Evolutionary conservation across 2,797 vertebrate genomes (phyloP).

Genomic region (Pelochelys cantorii): DNA sequence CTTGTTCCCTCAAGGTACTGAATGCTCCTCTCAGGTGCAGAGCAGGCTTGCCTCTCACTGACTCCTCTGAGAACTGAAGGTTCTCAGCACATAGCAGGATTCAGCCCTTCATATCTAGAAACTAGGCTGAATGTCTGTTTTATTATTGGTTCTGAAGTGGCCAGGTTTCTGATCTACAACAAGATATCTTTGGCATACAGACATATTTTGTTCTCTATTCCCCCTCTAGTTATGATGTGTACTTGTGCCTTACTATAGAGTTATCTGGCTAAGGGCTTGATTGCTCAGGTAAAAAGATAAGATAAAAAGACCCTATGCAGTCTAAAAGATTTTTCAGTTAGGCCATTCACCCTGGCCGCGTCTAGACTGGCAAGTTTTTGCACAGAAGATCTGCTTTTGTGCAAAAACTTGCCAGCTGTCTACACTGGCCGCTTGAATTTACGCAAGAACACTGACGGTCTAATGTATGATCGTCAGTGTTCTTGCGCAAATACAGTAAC

Average conservation of each 20-base stretch:
- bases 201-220: background rate
- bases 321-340: background rate
- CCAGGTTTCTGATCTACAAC: background rate
- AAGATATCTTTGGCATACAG: background rate
- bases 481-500: no score
- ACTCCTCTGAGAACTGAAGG: background rate
- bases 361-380: no score
- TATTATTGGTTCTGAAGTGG: background rate
- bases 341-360: background rate
- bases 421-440: no score
- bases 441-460: no score
- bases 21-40: background rate
- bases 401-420: no score
- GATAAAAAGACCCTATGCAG: background rate
- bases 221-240: background rate
- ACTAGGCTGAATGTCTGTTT: background rate
- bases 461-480: no score
- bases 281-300: background rate
- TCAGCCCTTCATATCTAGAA: background rate
- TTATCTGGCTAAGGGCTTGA: background rate
- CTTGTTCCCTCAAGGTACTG: background rate
- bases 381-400: no score
- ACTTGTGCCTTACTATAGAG: background rate
- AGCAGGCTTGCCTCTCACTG: background rate
- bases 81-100: background rate